Percentiles rank a stretch among this genome's conserved stretches.
Evolutionary conservation across 2,797 vertebrate genomes (phyloP).

Genomic region (Girardinus metallicus): DNA sequence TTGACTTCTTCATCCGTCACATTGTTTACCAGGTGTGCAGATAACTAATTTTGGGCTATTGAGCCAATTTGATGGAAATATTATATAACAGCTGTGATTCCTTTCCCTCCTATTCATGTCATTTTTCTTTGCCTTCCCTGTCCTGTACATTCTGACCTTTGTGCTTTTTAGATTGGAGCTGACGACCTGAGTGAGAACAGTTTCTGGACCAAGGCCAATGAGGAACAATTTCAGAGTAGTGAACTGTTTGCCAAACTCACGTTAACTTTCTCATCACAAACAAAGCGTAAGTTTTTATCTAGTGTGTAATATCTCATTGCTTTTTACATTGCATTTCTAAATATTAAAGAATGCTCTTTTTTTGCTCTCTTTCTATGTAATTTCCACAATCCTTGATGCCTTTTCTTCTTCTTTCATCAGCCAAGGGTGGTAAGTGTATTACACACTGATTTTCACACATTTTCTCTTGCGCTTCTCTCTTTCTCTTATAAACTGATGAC

Average conservation of each 20-base stretch:
- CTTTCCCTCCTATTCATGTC: conserved; percentile 19
- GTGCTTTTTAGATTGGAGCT: conserved; percentile 78
- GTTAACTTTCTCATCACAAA: conserved; percentile 87
- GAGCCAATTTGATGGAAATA: conserved; percentile 33
- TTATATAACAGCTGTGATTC: conserved; percentile 30
- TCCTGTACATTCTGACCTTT: conserved; percentile 8
- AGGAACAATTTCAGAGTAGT: conserved; percentile 86
- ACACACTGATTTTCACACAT: conserved; percentile 32
- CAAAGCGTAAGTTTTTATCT: conserved; percentile 84
- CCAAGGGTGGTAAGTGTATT: conserved; percentile 80
- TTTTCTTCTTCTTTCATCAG: conserved; percentile 64
- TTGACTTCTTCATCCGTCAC: conserved; percentile 31
- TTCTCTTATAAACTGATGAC: conserved; percentile 31
- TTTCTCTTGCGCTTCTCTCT: conserved; percentile 25
- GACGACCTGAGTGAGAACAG: conserved; percentile 88
- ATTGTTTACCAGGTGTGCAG: conserved; percentile 37
- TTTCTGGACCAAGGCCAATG: conserved; percentile 89
- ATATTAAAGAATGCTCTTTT: conserved; percentile 45
- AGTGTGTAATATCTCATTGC: conserved; percentile 15
- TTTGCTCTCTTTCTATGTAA: conserved; percentile 8
- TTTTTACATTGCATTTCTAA: conserved; percentile 29
- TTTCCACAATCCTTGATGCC: conserved; percentile 33
- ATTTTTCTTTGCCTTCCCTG: conserved; percentile 5
- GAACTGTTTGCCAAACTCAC: conserved; percentile 93
- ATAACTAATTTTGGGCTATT: conserved; percentile 37